Evolutionary conservation across 1,140 invertebrate genomes (phyloP).

Genomic region (Kradibia gibbosae): DNA sequence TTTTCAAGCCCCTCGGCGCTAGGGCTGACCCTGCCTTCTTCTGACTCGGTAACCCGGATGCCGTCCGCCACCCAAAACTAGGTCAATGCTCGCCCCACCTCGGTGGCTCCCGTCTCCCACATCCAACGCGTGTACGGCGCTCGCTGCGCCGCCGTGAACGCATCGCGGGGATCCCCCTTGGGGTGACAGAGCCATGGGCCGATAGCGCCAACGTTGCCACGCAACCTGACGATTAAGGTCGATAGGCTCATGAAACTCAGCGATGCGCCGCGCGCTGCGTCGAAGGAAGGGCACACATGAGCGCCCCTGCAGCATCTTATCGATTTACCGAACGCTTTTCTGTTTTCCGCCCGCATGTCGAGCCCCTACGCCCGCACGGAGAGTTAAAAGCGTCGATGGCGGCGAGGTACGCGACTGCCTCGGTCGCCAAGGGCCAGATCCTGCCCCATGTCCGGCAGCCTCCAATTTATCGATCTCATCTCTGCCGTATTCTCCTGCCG

Average conservation of each 20-base stretch:
- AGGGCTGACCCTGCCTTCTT: constrained; percentile 57
- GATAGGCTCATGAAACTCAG: constrained; percentile 36
- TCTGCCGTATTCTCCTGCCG: too few relatives aligned
- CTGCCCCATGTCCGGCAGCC: neutral
- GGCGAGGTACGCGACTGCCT: neutral
- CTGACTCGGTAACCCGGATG: constrained; percentile 64
- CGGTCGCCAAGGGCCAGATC: neutral
- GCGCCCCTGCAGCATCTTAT: constrained; percentile 16
- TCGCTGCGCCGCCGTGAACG: neutral
- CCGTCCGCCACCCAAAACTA: constrained; percentile 53
- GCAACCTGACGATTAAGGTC: constrained; percentile 45
- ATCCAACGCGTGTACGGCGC: constrained; percentile 20
- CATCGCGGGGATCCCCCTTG: neutral
- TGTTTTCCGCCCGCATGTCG: neutral
- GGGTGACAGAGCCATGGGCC: neutral
- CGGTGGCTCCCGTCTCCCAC: constrained; percentile 14
- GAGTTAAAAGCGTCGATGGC: too few relatives aligned
- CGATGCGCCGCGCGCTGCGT: neutral
- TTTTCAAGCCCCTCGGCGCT: constrained; percentile 51
- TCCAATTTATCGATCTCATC: neutral
- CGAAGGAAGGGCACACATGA: neutral
- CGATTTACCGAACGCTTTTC: neutral
- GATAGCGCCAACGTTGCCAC: constrained; percentile 31
- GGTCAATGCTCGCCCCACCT: constrained; percentile 63
- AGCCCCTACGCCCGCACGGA: too few relatives aligned